A percentile compares a stretch with the other conserved stretches of the same genome.
phyloP scores from a whole-genome alignment of 53 echinoderm and acorn worm genomes.

The Patiria pectinifera region DNA sequence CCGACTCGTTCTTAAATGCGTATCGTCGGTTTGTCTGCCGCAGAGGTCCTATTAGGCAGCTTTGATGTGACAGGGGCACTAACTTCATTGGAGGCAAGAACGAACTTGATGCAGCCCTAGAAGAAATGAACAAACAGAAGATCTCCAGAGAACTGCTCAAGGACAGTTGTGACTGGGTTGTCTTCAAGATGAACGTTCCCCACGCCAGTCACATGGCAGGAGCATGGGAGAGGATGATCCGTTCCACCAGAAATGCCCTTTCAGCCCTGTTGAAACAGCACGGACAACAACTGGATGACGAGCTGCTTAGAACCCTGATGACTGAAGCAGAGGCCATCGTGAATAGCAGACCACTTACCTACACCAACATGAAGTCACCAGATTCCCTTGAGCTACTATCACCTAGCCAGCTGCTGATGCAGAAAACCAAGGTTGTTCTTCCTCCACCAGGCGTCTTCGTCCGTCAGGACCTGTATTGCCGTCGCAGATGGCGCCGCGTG shows the following conservation, averaged over 20 bases:
- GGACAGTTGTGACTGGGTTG: constrained; percentile 11
- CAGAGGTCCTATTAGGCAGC: no score
- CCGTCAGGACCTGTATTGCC: no score
- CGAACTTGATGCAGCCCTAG: not conserved
- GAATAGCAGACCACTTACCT: constrained; percentile 63
- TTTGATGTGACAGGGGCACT: not conserved
- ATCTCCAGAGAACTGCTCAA: not conserved
- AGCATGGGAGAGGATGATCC: constrained; percentile 39
- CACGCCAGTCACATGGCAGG: constrained; percentile 70
- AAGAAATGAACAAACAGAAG: constrained; percentile 18
- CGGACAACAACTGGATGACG: constrained; percentile 1
- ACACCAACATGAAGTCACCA: not conserved
- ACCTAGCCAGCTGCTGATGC: no score
- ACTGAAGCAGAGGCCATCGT: constrained; percentile 62
- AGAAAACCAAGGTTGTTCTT: no score
- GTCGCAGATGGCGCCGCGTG: no score
- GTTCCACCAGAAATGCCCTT: constrained; percentile 12
- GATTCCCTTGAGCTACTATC: no score
- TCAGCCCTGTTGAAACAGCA: not conserved
- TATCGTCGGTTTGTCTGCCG: no score
- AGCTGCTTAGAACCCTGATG: constrained; percentile 37
- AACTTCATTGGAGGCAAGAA: not conserved
- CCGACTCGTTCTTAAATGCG: no score
- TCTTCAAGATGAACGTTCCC: constrained; percentile 58
- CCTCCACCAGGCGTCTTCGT: no score